Evolutionary conservation across 2,888 invertebrate species (phyloP), one percentile per base, ranked within the genome.

Genomic region (Platypus cylindrus): DNA sequence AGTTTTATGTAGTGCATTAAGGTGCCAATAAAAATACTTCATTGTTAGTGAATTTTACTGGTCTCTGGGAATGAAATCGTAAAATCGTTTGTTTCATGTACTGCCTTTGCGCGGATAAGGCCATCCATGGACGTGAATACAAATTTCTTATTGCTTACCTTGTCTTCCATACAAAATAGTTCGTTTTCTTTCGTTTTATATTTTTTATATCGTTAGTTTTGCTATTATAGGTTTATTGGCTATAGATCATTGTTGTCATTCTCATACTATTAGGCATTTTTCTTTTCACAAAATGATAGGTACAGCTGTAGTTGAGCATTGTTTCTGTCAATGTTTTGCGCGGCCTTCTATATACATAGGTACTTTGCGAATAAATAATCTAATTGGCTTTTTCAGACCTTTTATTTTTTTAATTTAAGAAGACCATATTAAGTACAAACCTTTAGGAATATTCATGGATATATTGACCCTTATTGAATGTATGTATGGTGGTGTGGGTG

Each of bases 71-170:
- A 34, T 32, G 26, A 34, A 37, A 34, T 40, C 36, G 40, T 36
- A 40, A 40, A 40, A 24, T 13, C 18, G 30, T 24, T 14, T 30
- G 28, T 31, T 17, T 34, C 30, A 40, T 17, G 33, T 32, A 36
- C 30, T 20, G 36, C 37, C 31, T 36, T 34, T 30, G 27, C 40
- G 31, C 34, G 34, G 15, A 32, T 30, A 32, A 36, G 31, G 28
- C 30, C 23, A 22, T 34, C 30, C 36, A 34, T 36, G 40, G 31
- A 27, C 28, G 29, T 34, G 40, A 40, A 40, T 40, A 40, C 37
- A 37, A 40, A 40, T 40, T 40, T 40, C 40, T 40, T 31, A 40
- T 40, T 40, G 40, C 37, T 27, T 27, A 11, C 24, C 33, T 25
- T 14, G 36, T 36, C 36, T 36, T 17, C 40, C 36, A 36, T 40